A percentile compares a stretch with the other conserved stretches of the same genome.
Evolutionary conservation across 2,888 invertebrate genomes (phyloP).

Genomic region (Sminthurides aquaticus): DNA sequence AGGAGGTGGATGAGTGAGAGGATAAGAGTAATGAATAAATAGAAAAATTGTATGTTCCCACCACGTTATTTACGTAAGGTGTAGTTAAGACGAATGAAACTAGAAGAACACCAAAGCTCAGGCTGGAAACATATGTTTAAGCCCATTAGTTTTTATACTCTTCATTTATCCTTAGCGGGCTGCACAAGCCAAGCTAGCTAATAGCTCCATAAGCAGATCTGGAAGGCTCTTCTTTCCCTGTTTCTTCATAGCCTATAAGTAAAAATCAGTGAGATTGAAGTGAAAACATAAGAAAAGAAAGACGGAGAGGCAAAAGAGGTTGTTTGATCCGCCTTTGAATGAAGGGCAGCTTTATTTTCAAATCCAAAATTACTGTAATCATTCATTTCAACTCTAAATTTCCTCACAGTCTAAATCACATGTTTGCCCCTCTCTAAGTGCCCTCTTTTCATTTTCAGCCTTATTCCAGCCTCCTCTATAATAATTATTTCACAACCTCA

Average conservation of each 20-base stretch:
- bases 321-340: slow-evolving; percentile 44
- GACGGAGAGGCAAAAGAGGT: slow-evolving; percentile 17
- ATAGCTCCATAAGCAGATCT: too few species aligned
- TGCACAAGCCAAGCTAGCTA: too few species aligned
- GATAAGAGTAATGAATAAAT: background rate
- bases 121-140: too few species aligned
- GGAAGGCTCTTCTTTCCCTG: too few species aligned
- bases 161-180: too few species aligned
- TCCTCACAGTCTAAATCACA: slow-evolving; percentile 44
- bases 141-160: too few species aligned
- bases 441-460: slow-evolving; percentile 28
- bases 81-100: background rate
- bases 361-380: slow-evolving; percentile 44
- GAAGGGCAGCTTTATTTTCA: slow-evolving; percentile 35
- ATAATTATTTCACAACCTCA: background rate
- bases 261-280: too few species aligned
- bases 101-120: background rate
- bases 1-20: background rate
- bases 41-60: background rate
- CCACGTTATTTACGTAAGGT: background rate
- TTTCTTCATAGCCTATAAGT: too few species aligned
- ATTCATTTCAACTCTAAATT: slow-evolving; percentile 44
- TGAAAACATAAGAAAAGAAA: too few species aligned
- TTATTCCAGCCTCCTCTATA: slow-evolving; percentile 28
- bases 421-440: slow-evolving; percentile 29